Evolutionary conservation across 2,888 invertebrate species (phyloP), one percentile per base, ranked within the genome.

Genomic region (Lumbricus terrestris): DNA sequence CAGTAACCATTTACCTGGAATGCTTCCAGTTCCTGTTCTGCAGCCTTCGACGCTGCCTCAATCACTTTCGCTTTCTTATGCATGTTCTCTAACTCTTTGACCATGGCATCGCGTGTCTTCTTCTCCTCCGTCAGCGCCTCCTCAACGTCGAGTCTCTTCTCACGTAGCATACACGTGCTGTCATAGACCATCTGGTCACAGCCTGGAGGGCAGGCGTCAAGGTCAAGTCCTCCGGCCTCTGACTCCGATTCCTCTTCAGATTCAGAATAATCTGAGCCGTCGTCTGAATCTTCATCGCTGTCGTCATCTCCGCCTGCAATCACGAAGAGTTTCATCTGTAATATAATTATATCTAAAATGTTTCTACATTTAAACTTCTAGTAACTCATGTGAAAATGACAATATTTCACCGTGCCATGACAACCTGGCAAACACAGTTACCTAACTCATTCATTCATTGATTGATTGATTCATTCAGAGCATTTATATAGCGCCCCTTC

Each of bases 191-290:
- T 83, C 83, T 90, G 91, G 89, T 94, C 94, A 93, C 95, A 95
- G 16, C 94, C 95, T 34, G 94, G 93, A 18, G 95, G 95, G 93
- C 95, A 95, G 37, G 94, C 93, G 92, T 95, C 95, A 88, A 95
- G 94, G 93, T 95, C 95, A 91, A 93, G 94, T 85, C 94, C 94
- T 89, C 94, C 94, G 23, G 38, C 92, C 92, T 95, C 94, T 33
- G 93, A 93, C 91, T 95, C 95, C 8, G 94, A 94, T 91, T 95
- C 95, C 90, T 94, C 95, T 91, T 95, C 95, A 88, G 94, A 93
- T 90, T 94, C 94, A 90, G 94, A 94, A 93, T 93, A 94, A 91
- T 95, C 95, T 38, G 94, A 94, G 90, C 94, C 94, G 91, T 94
- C 92, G 42, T 82, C 82, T 13, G 69, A 37, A 83, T 94, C 95